These are phyloP conservation scores for Strongylocentrotus purpuratus DNA, from an alignment of 35 echinoderm and acorn worm genomes.

Conservation along the genomic window DNA sequence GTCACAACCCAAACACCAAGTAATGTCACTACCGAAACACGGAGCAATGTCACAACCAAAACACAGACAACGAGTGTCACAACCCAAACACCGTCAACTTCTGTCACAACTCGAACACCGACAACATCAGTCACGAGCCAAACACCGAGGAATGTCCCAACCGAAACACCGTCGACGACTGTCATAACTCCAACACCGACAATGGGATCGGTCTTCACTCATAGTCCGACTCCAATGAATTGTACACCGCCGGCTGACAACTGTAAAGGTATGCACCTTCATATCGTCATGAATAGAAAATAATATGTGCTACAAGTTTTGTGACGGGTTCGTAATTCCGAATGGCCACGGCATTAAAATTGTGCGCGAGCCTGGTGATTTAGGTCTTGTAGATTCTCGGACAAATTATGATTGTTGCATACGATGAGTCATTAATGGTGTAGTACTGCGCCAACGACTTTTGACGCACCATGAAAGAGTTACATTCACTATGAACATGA, in stretches of 20 bases:
- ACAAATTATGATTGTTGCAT: too few relatives aligned
- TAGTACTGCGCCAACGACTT: too few relatives aligned
- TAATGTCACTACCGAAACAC: neutral
- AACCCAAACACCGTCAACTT: neutral
- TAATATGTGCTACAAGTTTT: neutral
- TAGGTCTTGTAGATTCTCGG: too few relatives aligned
- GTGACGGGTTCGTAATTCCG: neutral
- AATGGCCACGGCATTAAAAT: neutral
- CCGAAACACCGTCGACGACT: neutral
- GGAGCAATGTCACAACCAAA: neutral
- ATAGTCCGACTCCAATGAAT: too few relatives aligned
- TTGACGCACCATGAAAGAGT: too few relatives aligned
- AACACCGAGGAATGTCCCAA: neutral
- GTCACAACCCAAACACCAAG: neutral
- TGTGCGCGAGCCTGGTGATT: neutral
- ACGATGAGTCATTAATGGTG: too few relatives aligned
- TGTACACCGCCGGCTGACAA: neutral
- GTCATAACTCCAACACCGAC: neutral
- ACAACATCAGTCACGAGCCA: neutral
- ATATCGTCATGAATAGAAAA: neutral
- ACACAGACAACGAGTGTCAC: neutral
- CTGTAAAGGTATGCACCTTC: neutral
- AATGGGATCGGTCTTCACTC: too few relatives aligned
- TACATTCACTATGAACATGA: too few relatives aligned
- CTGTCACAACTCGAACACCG: neutral